These are phyloP conservation scores for Pyralis farinalis DNA, from an alignment of 2,888 invertebrate genomes.

Conservation along the genomic window DNA sequence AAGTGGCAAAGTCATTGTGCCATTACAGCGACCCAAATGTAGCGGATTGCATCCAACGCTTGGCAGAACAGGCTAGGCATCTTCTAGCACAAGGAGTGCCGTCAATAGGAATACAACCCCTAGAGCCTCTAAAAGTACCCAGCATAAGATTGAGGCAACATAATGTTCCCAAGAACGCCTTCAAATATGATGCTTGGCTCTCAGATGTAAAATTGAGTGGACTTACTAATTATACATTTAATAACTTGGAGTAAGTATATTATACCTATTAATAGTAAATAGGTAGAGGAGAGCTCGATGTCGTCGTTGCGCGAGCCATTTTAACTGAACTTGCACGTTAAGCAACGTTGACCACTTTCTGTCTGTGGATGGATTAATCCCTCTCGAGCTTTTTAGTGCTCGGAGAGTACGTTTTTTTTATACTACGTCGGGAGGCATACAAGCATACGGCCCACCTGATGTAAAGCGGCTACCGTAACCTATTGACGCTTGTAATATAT, in stretches of 20 bases:
- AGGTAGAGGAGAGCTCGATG: too few species aligned
- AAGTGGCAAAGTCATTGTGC: conserved; percentile 53
- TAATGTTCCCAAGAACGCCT: conserved; percentile 61
- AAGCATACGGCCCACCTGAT: too few species aligned
- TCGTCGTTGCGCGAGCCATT: too few species aligned
- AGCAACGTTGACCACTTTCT: too few species aligned
- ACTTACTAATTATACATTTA: conserved; percentile 72
- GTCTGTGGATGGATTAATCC: too few species aligned
- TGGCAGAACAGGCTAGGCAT: conserved; percentile 73
- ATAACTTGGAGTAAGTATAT: conserved; percentile 71
- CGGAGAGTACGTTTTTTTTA: too few species aligned
- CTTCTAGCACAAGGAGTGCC: conserved; percentile 80
- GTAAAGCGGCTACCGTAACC: too few species aligned
- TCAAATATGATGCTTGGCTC: conserved; percentile 78
- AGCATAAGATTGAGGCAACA: conserved; percentile 81
- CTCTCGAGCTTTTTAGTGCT: too few species aligned
- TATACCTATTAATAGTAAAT: too few species aligned
- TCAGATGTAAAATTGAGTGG: conserved; percentile 67
- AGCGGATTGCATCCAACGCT: conserved; percentile 75
- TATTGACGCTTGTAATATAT: too few species aligned
- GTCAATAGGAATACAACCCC: conserved; percentile 77
- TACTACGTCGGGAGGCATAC: too few species aligned
- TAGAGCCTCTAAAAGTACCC: conserved; percentile 81
- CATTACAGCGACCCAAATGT: conserved; percentile 80
- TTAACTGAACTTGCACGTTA: too few species aligned